Base-by-base conservation (phyloP, 2,888 invertebrate genomes). In the Tuberolachnus salignus region DNA sequence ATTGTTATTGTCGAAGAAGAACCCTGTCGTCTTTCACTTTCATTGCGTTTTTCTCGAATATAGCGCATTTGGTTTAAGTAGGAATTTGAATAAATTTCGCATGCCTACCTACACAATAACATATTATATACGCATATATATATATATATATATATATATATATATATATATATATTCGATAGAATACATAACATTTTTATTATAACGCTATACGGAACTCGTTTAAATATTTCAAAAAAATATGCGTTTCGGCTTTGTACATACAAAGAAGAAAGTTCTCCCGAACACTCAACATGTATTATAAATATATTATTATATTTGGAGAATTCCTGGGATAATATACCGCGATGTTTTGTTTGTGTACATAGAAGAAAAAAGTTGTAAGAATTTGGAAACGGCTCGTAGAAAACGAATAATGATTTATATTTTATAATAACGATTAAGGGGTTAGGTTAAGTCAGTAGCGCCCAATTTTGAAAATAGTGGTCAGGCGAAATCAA, bases 301-400 rank as follows among this genome's bases (percentile, higher is more conserved):
- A 44, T 8, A 55, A 55, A 57, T 44, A 70, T n/a, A n/a, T 57
- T 23, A 71, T 57, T 23, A 71, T 57, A n/a, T 23, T 57, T 46
- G 3, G 13, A 6, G 10, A 51, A 34, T 34, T 72, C 26, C 34
- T 21, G 19, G 34, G 11, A 51, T 63, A 72, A 72, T 6, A 21
- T 34, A 34, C 3, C 3, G 34, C 34, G 34, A 6, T 34, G 34
- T 34, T 34, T 34, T 3, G 34, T 34, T 34, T 34, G 34, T 34
- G 6, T 34, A 34, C 6, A 6, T 34, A 34, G n/a, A n/a, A n/a
- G n/a, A n/a, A n/a, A n/a, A n/a, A n/a, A n/a, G n/a, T n/a, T n/a
- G n/a, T n/a, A n/a, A n/a, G n/a, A n/a, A n/a, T n/a, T n/a, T n/a
- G n/a, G n/a, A n/a, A n/a, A n/a, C n/a, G n/a, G n/a, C n/a, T n/a